Evolutionary conservation across 2,113 vertebrate genomes (phyloP).

Genomic region (Trinectes maculatus): DNA sequence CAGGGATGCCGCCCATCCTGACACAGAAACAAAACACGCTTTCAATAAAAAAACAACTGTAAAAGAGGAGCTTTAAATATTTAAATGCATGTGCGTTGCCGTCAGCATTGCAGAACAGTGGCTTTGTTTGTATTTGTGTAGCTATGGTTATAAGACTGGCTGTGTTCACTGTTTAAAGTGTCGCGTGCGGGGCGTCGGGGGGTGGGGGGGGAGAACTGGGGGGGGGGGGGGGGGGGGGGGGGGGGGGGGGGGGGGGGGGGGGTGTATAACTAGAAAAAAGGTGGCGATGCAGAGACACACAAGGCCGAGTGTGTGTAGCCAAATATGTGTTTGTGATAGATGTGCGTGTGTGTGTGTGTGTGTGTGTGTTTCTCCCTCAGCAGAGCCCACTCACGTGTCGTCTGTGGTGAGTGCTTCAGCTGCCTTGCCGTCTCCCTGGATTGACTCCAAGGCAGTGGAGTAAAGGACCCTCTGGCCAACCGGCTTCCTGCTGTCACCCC

Average conservation of each 20-base stretch:
- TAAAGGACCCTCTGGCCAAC: conserved; percentile 94
- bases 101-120: conserved; percentile 41
- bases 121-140: conserved; percentile 65
- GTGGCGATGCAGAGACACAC: conserved; percentile 22
- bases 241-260: no score
- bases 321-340: conserved; percentile 51
- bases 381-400: conserved; percentile 88
- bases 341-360: conserved; percentile 12
- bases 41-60: conserved; percentile 48
- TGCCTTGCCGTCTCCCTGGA: conserved; percentile 93
- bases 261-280: conserved; percentile 52
- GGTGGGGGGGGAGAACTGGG: no score
- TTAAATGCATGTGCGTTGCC: conserved; percentile 41
- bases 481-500: conserved; percentile 85
- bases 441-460: conserved; percentile 98
- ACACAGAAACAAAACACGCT: conserved; percentile 27
- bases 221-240: no score
- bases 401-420: conserved; percentile 87
- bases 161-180: conserved; percentile 13
- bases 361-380: conserved; percentile 11
- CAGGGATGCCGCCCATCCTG: conserved; percentile 99
- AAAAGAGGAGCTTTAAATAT: conserved; percentile 38
- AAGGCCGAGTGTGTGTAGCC: conserved; percentile 33
- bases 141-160: conserved; percentile 58
- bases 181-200: conserved; percentile 13